phyloP scores from a whole-genome alignment of 1,140 invertebrate genomes.

The Laupala kohalensis region DNA sequence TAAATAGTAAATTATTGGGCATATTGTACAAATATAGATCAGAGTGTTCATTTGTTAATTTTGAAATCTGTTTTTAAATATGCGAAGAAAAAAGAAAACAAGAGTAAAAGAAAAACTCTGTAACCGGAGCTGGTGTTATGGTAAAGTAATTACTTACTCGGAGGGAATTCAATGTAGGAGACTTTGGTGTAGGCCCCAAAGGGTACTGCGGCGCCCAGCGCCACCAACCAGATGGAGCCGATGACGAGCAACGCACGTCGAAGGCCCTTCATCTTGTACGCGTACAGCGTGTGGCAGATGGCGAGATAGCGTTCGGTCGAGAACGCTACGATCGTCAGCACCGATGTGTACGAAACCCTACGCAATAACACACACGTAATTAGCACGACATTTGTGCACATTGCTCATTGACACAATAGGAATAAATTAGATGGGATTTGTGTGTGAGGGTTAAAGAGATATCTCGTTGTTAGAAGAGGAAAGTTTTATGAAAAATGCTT shows the following conservation, averaged over 20 bases:
- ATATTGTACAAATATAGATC: too few relatives aligned
- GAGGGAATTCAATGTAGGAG: constrained; percentile 55
- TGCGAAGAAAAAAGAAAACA: too few relatives aligned
- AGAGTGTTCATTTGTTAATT: too few relatives aligned
- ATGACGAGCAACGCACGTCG: constrained; percentile 71
- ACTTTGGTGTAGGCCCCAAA: constrained; percentile 58
- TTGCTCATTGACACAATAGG: not conserved
- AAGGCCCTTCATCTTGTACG: constrained; percentile 65
- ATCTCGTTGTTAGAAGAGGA: too few relatives aligned
- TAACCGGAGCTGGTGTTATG: too few relatives aligned
- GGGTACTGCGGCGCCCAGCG: constrained; percentile 62
- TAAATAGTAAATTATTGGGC: too few relatives aligned
- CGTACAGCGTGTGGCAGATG: constrained; percentile 76
- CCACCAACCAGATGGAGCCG: constrained; percentile 59
- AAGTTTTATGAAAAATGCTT: too few relatives aligned
- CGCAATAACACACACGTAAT: constrained; percentile 16
- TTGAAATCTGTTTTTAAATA: too few relatives aligned
- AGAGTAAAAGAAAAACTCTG: too few relatives aligned
- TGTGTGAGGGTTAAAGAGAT: too few relatives aligned
- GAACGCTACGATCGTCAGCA: constrained; percentile 81
- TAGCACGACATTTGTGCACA: not conserved
- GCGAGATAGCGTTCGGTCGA: constrained; percentile 79
- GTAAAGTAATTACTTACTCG: constrained; percentile 30
- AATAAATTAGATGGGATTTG: not conserved
- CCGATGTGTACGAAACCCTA: constrained; percentile 77